A percentile compares a stretch with the other conserved stretches of the same genome.
phyloP scores from a whole-genome alignment of 2,797 vertebrate species.

The Tolypeutes matacus region DNA sequence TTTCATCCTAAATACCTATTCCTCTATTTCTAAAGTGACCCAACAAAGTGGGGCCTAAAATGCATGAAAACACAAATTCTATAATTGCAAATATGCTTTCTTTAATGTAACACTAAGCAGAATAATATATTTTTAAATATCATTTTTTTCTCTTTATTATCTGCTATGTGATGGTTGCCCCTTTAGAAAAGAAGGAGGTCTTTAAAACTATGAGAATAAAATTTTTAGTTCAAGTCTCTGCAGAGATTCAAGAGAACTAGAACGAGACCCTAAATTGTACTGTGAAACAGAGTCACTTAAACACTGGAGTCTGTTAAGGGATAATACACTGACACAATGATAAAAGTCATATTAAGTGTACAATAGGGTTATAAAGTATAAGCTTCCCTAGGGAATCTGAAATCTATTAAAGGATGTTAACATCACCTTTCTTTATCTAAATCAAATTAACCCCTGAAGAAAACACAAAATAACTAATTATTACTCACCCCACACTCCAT shows the following conservation, averaged over 20 bases:
- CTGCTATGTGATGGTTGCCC: not conserved
- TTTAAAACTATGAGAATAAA: constrained; percentile 41
- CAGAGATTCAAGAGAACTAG: not conserved
- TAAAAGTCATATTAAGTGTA: constrained; percentile 53
- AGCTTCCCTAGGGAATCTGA: constrained; percentile 63
- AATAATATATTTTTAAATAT: not conserved
- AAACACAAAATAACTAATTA: constrained; percentile 79
- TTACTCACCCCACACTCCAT: constrained; percentile 79
- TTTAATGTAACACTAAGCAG: not conserved
- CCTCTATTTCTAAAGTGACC: not conserved
- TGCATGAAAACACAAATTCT: not conserved
- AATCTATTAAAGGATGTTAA: constrained; percentile 84
- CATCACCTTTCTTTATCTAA: constrained; percentile 74
- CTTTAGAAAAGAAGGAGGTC: not conserved
- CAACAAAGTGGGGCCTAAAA: not conserved
- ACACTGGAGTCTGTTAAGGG: not conserved
- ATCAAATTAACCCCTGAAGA: constrained; percentile 81
- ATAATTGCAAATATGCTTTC: not conserved
- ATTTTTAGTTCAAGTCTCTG: constrained; percentile 21
- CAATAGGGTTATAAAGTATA: constrained; percentile 57
- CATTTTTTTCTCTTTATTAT: not conserved
- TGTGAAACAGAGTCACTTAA: not conserved
- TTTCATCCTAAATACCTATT: not conserved
- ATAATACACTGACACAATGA: not conserved
- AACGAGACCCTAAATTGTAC: not conserved